Conservation (phyloP, 2,113 vertebrate genomes). For the Limanda limanda region DNA sequence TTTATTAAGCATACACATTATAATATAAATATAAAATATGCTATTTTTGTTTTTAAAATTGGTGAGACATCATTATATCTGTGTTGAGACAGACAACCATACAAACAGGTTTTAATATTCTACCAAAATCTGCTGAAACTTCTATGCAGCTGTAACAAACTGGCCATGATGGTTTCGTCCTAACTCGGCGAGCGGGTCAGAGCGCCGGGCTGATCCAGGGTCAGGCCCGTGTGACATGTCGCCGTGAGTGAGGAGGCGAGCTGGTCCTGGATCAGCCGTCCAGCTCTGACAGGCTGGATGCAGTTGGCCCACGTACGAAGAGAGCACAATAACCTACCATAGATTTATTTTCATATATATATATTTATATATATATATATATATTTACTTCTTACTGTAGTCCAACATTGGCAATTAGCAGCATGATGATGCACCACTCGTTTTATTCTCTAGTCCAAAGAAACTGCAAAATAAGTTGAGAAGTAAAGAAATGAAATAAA, state of each 20-base stretch:
- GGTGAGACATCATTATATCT: constrained; percentile 89
- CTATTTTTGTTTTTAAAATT: constrained; percentile 87
- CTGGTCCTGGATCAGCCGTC: constrained; percentile 68
- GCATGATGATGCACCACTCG: constrained; percentile 78
- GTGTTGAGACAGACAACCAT: constrained; percentile 87
- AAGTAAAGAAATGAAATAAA: constrained; percentile 69
- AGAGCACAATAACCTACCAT: constrained; percentile 80
- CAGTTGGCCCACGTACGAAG: constrained; percentile 69
- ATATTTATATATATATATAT: constrained; percentile 65
- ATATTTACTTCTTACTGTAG: constrained; percentile 70
- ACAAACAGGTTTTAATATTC: constrained; percentile 88
- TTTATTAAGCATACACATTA: constrained; percentile 88
- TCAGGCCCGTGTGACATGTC: constrained; percentile 46
- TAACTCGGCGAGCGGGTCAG: constrained; percentile 79
- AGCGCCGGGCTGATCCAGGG: constrained; percentile 55
- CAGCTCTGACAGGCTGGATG: constrained; percentile 70
- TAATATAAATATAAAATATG: constrained; percentile 91
- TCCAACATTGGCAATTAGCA: constrained; percentile 78
- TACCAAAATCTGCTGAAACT: constrained; percentile 92
- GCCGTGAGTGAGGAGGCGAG: constrained; percentile 56
- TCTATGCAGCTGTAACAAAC: constrained; percentile 93
- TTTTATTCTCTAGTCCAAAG: constrained; percentile 65
- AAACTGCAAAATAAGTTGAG: constrained; percentile 75
- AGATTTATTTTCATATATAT: constrained; percentile 62
- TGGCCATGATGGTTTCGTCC: constrained; percentile 88